Evolutionary conservation across 2,797 vertebrate genomes (phyloP), one percentile per base, ranked within the genome.

Genomic region (Masticophis lateralis): DNA sequence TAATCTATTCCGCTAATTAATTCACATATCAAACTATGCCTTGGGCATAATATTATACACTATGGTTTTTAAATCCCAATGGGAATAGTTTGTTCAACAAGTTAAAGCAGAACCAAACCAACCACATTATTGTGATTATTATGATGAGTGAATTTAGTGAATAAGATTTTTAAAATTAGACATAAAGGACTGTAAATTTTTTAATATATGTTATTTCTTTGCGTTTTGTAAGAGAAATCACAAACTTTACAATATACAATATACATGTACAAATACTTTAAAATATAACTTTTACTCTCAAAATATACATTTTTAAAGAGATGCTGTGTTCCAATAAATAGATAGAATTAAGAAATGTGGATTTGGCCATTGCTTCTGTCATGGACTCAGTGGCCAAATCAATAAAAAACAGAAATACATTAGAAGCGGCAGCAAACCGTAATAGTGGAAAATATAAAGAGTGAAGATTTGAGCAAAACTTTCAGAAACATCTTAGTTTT

Each of bases 281-380:
- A 61, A 89, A 27, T 16, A 28, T 57, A 93, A 90, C 60, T 88
- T 28, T 88, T 63, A n/a, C 95, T 88, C 57, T 89, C 89, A 87
- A 10, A 95, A 91, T 25, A 47, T 2, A 69, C 66, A 8, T 32
- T 88, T 91, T 16, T 89, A 3, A 87, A 69, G 14, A 28, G 22
- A 28, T 1, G 12, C 69, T 57, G 25, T 83, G 56, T 59, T 47
- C 22, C 59, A 66, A n/a, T 11, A 51, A 20, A 11, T 32, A 27
- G n/a, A 47, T 59, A 63, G 25, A 28, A 86, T 87, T n/a, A 53
- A n/a, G 28, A 90, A 56, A 79, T 25, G 5, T 56, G 11, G 20
- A 5, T 60, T 86, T 28, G 14, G 11, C 6, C 57, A 83, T 37
- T 32, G 43, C 27, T 47, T 51, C 9, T 32, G 79, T 51, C 57